Base-by-base conservation (phyloP, 2,797 vertebrate genomes). In the Lepilemur ruficaudatus region DNA sequence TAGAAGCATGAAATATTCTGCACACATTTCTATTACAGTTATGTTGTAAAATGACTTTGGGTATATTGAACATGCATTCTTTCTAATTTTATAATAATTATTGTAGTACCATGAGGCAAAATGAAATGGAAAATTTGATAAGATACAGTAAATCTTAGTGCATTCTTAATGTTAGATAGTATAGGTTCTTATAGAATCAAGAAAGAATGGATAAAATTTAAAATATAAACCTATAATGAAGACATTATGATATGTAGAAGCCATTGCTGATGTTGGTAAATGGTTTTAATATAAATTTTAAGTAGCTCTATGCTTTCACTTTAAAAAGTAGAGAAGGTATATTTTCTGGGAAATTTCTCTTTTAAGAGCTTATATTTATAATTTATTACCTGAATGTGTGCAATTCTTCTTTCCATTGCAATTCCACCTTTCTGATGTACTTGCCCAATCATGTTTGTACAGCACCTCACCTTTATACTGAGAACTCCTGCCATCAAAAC, bases 1-100 rank as follows among this genome's bases (percentile, higher is more conserved):
- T 48, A 89, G 79, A 96, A 95, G 61, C 43, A 81, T 70, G 28
- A 97, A 91, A 93, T 96, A 93, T 84, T 94, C 67, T 90, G 43
- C 28, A 92, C 41, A 57, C 89, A 86, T 90, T 96, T 78, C 35
- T 84, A 61, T 23, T 91, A 32, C 46, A 95, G 12, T 59, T 95
- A 79, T 92, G 5, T 55, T 75, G 10, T 93, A 22, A 79, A 95
- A 91, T 52, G 43, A 41, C 38, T 93, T 92, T 76, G 25, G 38
- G 23, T 91, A 86, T 9, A 91, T 0, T 86, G 61, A 92, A 63
- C 28, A 88, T 72, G n/a, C 46, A 17, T 75, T 85, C 23, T 88
- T 92, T 88, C 30, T 20, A 78, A 85, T 94, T 96, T 92, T 87
- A 52, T 84, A 91, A 69, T 91, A 79, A 95, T 95, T 76, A 95